Base-by-base conservation (phyloP, 2,888 invertebrate genomes). In the Plagodis pulveraria region DNA sequence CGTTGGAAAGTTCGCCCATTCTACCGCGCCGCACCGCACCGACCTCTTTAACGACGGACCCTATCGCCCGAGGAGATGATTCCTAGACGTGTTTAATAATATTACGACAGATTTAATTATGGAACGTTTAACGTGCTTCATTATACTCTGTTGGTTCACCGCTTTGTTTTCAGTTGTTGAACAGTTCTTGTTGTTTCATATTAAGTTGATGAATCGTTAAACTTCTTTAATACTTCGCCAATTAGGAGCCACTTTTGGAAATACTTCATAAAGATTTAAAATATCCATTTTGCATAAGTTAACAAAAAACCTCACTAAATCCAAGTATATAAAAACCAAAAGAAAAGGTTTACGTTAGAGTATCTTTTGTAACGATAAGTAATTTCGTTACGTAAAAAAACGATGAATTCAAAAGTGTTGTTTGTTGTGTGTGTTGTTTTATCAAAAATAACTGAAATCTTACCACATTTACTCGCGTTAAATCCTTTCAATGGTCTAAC, bases 61-160 rank as follows among this genome's bases (percentile, higher is more conserved):
- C 87, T 84, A 84, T 84, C 86, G 91, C 91, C 89, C 85, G 85
- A 86, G 91, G 92, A 89, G 89, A 89, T 91, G 89, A 90, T 90
- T 89, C 91, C 87, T 88, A 88, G 89, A 89, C 89, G 90, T 89
- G 91, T 91, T 91, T 91, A 89, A 91, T 91, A 90, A 89, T 90
- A 91, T 91, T 89, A 90, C 87, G 90, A 91, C 91, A 89, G 91
- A 91, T 91, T 92, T 91, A 89, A 92, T 92, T 91, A 91, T 84
- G 83, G 82, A 88, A 84, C 90, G 88, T 87, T 91, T 90, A 90
- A 86, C 82, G 81, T 80, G 83, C 78, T 83, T 81, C 84, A 80
- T 83, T 84, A 83, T 83, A 83, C 72, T 73, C 78, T 80, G 77
- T 84, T 84, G 84, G 40, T 40, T 5, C 12, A 52, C 81, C 80